phyloP scores from a whole-genome alignment of 2,113 vertebrate genomes.

The Caretta caretta region DNA sequence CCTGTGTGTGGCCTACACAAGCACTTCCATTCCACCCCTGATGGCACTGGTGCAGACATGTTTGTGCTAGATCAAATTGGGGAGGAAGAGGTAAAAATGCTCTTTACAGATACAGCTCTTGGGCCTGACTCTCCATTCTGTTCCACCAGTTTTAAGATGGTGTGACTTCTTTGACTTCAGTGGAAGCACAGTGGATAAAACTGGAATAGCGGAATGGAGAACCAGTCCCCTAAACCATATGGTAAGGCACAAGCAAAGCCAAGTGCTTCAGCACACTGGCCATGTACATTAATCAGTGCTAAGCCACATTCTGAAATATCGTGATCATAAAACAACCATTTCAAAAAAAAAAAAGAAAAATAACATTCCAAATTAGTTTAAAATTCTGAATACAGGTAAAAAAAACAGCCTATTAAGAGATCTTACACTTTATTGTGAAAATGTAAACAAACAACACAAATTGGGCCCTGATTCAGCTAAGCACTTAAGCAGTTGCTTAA shows the following conservation, averaged over 20 bases:
- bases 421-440: neutral
- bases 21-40: neutral
- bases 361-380: neutral
- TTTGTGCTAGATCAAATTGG: neutral
- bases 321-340: neutral
- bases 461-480: neutral
- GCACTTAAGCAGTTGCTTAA: neutral
- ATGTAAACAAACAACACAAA: neutral
- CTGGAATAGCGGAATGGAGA: neutral
- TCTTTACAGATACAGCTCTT: conserved; percentile 35
- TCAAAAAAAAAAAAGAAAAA: neutral
- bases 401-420: neutral
- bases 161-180: neutral
- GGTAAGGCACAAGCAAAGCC: conserved; percentile 56
- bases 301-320: neutral
- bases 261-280: neutral
- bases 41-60: neutral
- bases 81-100: conserved; percentile 20
- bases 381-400: neutral
- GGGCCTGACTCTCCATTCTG: neutral
- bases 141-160: neutral
- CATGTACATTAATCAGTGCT: neutral
- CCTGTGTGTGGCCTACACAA: neutral
- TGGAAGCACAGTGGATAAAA: conserved; percentile 35
- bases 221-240: conserved; percentile 14